Percentiles rank a stretch among this genome's conserved stretches.
phyloP scores from a whole-genome alignment of 2,888 invertebrate genomes.

The Cantharis nigra region DNA sequence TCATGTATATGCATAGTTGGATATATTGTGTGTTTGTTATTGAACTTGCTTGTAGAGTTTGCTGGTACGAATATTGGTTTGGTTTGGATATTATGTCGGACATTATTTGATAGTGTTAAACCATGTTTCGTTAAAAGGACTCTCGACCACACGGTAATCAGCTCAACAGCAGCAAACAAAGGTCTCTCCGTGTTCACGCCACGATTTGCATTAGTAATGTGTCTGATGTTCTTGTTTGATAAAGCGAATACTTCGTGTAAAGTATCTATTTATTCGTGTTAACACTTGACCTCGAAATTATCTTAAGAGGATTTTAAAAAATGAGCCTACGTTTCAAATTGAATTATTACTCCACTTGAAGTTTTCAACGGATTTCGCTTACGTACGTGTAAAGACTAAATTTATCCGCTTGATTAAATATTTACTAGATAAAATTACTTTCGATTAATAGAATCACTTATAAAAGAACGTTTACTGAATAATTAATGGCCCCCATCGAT shows the following conservation, averaged over 20 bases:
- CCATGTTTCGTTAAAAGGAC: conserved; percentile 39
- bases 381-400: background rate
- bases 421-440: background rate
- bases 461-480: background rate
- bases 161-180: conserved; percentile 46
- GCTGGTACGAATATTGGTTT: conserved; percentile 5
- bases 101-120: conserved; percentile 40
- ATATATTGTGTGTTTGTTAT: background rate
- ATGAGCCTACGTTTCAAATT: background rate
- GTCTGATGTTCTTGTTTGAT: conserved; percentile 50
- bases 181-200: conserved; percentile 44
- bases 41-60: background rate
- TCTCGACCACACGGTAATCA: conserved; percentile 42
- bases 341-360: background rate
- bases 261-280: conserved; percentile 18
- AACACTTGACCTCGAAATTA: background rate
- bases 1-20: background rate
- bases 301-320: background rate
- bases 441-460: background rate
- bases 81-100: conserved; percentile 30
- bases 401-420: background rate
- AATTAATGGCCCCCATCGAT: background rate
- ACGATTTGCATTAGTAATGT: conserved; percentile 51
- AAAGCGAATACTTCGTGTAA: conserved; percentile 40
- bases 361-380: background rate